A percentile compares a stretch with the other conserved stretches of the same genome.
phyloP scores from a whole-genome alignment of 2,797 vertebrate species.

The Psittacula derbiana region DNA sequence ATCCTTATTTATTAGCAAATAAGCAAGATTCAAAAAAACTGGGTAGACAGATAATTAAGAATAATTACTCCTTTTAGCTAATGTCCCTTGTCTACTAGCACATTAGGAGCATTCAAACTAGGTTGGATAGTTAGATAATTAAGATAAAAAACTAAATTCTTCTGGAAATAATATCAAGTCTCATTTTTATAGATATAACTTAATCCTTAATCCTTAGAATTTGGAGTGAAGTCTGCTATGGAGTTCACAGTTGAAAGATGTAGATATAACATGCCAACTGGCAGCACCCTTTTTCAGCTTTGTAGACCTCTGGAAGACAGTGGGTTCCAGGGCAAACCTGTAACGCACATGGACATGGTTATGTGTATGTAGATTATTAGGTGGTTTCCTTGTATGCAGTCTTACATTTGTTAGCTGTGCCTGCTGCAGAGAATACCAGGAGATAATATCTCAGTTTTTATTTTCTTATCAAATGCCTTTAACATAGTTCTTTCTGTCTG shows the following conservation, averaged over 20 bases:
- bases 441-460: background rate
- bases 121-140: background rate
- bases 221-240: background rate
- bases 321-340: background rate
- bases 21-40: background rate
- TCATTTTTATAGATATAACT: background rate
- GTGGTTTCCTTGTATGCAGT: background rate
- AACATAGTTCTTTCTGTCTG: background rate
- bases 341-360: background rate
- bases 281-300: background rate
- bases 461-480: background rate
- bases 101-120: background rate
- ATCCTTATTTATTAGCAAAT: background rate
- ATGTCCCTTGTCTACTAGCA: background rate
- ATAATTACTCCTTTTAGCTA: background rate
- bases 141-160: background rate
- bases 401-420: background rate
- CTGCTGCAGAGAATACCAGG: background rate
- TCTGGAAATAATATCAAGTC: background rate
- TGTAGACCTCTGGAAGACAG: background rate
- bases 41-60: background rate
- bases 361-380: background rate
- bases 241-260: background rate
- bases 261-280: accelerated
- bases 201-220: background rate